Percentiles rank a stretch among this genome's conserved stretches.
Conservation (phyloP, 2,797 vertebrate genomes). For the Sphenodon punctatus region DNA sequence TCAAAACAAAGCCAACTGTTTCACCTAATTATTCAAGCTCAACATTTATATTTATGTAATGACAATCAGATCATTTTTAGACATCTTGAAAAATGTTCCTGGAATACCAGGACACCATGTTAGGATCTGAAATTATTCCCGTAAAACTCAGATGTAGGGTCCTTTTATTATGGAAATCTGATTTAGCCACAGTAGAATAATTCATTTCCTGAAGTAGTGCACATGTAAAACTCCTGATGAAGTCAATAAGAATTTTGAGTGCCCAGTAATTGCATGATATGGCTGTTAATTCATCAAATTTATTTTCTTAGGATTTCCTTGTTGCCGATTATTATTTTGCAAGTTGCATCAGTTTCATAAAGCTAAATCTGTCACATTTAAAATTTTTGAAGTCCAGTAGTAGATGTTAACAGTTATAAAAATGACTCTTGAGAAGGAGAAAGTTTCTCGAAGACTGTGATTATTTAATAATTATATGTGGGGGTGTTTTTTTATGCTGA, state of each 20-base stretch:
- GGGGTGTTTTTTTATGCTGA: conserved; percentile 31
- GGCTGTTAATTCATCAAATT: conserved; percentile 54
- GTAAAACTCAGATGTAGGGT: conserved; percentile 45
- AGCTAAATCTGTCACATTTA: conserved; percentile 29
- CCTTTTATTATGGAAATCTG: conserved; percentile 55
- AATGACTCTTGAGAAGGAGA: conserved; percentile 18
- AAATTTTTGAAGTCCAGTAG: conserved; percentile 13
- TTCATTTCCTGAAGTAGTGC: conserved; percentile 50
- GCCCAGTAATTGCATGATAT: conserved; percentile 51
- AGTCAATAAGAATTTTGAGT: conserved; percentile 51
- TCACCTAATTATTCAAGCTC: neutral
- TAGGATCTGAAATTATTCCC: conserved; percentile 29
- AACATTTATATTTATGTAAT: conserved; percentile 22
- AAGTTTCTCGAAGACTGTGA: neutral
- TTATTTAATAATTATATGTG: conserved; percentile 24
- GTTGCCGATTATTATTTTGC: conserved; percentile 26
- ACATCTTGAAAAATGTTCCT: neutral
- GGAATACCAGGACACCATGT: neutral
- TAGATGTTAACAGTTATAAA: neutral
- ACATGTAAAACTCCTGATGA: conserved; percentile 50
- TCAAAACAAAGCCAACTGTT: neutral
- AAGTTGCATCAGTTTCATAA: conserved; percentile 35
- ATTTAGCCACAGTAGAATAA: conserved; percentile 49
- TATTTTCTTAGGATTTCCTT: conserved; percentile 35
- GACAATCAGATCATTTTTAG: too few relatives aligned